These are phyloP conservation scores for Drosophila affinis DNA, from an alignment of 2,888 invertebrate species.

Conservation along the genomic window DNA sequence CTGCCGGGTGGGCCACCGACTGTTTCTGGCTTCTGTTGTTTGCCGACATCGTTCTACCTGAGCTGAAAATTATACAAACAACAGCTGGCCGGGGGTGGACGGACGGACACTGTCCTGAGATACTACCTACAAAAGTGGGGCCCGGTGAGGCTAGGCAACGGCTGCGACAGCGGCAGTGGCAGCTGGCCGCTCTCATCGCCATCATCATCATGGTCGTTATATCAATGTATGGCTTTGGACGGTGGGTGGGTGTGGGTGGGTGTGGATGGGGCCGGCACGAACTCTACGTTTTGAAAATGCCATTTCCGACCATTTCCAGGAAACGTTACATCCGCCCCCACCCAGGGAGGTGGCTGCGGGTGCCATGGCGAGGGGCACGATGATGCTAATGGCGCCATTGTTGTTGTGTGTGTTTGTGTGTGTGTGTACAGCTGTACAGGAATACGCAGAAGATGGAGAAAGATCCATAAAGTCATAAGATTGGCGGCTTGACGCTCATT, in stretches of 20 bases:
- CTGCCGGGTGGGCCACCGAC: not conserved
- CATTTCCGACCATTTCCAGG: slow-evolving; percentile 74
- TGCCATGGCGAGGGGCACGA: slow-evolving; percentile 32
- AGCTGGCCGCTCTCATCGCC: slow-evolving; percentile 39
- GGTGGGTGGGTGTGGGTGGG: slow-evolving; percentile 34
- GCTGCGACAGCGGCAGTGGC: slow-evolving; percentile 6
- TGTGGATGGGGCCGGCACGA: slow-evolving; percentile 15
- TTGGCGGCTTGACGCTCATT: slow-evolving; percentile 55
- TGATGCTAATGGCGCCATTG: slow-evolving; percentile 66
- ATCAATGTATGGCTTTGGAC: slow-evolving; percentile 50
- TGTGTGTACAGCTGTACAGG: slow-evolving; percentile 2
- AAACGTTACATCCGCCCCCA: slow-evolving; percentile 61
- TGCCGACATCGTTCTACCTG: slow-evolving; percentile 46
- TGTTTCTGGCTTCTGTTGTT: slow-evolving; percentile 12
- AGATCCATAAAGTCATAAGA: slow-evolving; percentile 38
- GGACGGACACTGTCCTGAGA: slow-evolving; percentile 5
- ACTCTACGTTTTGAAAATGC: slow-evolving; percentile 62
- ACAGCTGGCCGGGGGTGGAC: slow-evolving; percentile 47
- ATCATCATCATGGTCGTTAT: slow-evolving; percentile 53
- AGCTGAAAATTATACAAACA: slow-evolving; percentile 56
- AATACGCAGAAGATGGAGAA: slow-evolving; percentile 2
- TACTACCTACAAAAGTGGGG: not conserved
- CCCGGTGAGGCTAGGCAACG: not conserved
- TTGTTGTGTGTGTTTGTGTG: slow-evolving; percentile 36
- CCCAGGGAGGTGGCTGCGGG: slow-evolving; percentile 22